Conservation (phyloP, 2,113 vertebrate species). For the Eptesicus fuscus region DNA sequence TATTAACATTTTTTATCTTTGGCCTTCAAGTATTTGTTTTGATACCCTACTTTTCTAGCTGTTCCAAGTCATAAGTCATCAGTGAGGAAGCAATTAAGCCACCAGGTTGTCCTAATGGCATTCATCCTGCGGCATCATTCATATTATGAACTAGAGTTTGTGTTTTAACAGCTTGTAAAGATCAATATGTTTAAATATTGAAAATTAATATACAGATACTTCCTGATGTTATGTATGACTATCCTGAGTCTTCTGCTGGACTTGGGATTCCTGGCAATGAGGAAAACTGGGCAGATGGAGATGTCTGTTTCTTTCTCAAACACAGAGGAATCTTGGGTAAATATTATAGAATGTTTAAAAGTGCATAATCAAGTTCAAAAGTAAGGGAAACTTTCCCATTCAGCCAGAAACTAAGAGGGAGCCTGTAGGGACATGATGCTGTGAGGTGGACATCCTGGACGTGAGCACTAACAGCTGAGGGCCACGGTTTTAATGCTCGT, state of each 20-base stretch:
- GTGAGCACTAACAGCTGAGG: too few species aligned
- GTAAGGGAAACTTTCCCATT: background rate
- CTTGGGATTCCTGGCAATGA: background rate
- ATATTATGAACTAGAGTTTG: conserved; percentile 43
- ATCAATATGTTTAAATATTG: conserved; percentile 45
- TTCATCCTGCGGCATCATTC: conserved; percentile 49
- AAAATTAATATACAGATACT: conserved; percentile 19
- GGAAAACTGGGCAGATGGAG: background rate
- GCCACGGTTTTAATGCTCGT: background rate
- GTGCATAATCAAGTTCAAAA: background rate
- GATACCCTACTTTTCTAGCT: conserved; percentile 61
- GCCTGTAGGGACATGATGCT: too few species aligned
- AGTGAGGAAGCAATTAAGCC: conserved; percentile 59
- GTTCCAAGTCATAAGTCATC: conserved; percentile 63
- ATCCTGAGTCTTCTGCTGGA: background rate
- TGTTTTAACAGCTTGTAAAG: conserved; percentile 51
- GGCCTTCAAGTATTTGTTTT: conserved; percentile 63
- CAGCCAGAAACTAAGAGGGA: background rate
- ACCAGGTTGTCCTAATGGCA: conserved; percentile 42
- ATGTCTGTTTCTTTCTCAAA: background rate
- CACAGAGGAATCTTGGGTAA: background rate
- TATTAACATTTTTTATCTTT: conserved; percentile 72
- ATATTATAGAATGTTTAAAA: background rate
- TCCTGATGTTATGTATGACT: background rate
- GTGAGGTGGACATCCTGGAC: background rate